Base-by-base conservation (phyloP, 1,140 invertebrate species). In the Ceratitis capitata region DNA sequence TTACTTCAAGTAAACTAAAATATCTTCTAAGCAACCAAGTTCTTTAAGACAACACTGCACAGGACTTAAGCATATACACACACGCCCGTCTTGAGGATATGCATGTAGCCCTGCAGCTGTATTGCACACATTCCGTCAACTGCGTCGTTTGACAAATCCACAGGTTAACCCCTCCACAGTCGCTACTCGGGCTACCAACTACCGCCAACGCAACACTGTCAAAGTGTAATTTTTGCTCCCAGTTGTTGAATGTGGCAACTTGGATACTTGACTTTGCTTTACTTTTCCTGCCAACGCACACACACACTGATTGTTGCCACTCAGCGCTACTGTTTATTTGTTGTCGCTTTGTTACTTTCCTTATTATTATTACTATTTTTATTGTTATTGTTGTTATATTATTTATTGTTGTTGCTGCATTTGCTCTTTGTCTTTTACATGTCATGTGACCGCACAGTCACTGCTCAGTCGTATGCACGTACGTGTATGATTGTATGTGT, bases 231-330 rank as follows among this genome's bases (percentile, higher is more conserved):
- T 78, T n/a, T 78, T 23, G 39, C 69, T 78, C 7, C 39, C 39
- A 78, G 39, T 78, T 78, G 19, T 35, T 78, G 69, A 45, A 78
- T 45, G 39, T 78, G 35, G 69, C 35, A 78, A 78, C 69, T 26
- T 78, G 39, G 39, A 45, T 78, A 78, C 69, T 78, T 78, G 69
- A 78, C 69, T 78, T 45, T 78, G 64, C 64, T 69, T 69, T 39
- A 69, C 64, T 69, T 39, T 69, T 69, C 39, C 39, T 39, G 69
- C 14, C 69, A 78, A 39, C n/a, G n/a, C n/a, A n/a, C n/a, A n/a
- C n/a, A n/a, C n/a, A 39, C 69, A 78, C 69, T 78, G 69, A 78
- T 78, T 78, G 69, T 78, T 78, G 69, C 69, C 69, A 45, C 45
- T 78, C 69, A 19, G 19, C 69, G 45, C 69, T n/a, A n/a, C n/a